A percentile compares a stretch with the other conserved stretches of the same genome.
Conservation (phyloP, 2,797 vertebrate genomes). For the Tauraco hartlaubi region DNA sequence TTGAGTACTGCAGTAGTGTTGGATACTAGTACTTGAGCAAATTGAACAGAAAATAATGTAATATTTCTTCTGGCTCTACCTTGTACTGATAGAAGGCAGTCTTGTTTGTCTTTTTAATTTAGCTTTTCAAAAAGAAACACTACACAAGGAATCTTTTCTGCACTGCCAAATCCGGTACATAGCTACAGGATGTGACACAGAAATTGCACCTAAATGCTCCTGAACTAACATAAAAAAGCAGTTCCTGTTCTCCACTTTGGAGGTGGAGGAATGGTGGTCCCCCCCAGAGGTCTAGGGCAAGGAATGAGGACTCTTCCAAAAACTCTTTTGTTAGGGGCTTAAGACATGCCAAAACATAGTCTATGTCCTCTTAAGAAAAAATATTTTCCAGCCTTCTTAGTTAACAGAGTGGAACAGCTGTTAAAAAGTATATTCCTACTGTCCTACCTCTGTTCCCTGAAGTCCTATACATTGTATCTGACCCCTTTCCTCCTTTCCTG, state of each 20-base stretch:
- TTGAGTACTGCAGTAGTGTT: neutral
- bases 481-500: neutral
- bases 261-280: neutral
- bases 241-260: neutral
- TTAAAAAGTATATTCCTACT: neutral
- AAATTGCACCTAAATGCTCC: neutral
- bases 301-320: neutral
- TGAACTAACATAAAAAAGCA: neutral
- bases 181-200: neutral
- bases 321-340: neutral
- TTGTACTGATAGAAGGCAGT: neutral
- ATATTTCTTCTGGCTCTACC: neutral
- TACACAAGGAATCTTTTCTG: neutral
- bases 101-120: neutral
- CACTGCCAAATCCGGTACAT: neutral
- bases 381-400: neutral
- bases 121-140: neutral
- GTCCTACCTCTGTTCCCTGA: neutral
- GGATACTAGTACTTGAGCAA: slow-evolving; percentile 9
- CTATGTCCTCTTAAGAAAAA: neutral
- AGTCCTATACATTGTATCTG: neutral
- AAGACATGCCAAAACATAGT: neutral
- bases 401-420: neutral
- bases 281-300: neutral
- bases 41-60: slow-evolving; percentile 33